Percentiles rank a stretch among this genome's conserved stretches.
phyloP scores from a whole-genome alignment of 2,113 vertebrate species.

The Ginglymostoma cirratum region DNA sequence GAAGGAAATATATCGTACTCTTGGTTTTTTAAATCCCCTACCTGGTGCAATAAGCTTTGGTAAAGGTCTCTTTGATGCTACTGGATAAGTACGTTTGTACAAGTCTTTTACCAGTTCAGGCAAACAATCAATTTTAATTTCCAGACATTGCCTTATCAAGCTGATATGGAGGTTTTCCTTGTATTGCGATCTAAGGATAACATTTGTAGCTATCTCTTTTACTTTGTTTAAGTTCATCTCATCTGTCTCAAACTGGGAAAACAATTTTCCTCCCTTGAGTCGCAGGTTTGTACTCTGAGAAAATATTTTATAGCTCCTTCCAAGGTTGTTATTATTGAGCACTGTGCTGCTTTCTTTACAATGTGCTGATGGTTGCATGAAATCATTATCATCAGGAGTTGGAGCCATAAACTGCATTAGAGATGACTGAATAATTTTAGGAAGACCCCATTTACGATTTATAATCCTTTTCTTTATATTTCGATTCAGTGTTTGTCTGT shows the following conservation, averaged over 20 bases:
- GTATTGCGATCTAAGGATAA: background rate
- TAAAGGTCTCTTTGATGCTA: background rate
- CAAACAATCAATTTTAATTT: conserved; percentile 17
- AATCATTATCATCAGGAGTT: background rate
- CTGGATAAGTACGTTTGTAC: background rate
- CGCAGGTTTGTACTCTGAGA: background rate
- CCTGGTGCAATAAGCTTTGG: background rate
- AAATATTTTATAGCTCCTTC: background rate
- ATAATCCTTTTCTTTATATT: conserved; percentile 32
- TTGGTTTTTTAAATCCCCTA: background rate
- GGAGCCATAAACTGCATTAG: conserved; percentile 19
- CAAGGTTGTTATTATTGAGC: background rate
- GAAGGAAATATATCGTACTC: background rate
- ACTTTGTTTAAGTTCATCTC: background rate
- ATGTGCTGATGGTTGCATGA: background rate
- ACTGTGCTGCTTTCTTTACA: background rate
- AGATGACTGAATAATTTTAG: background rate
- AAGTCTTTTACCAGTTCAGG: background rate
- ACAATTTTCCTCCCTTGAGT: conserved; percentile 1
- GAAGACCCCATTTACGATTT: conserved; percentile 14
- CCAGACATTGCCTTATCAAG: conserved; percentile 8
- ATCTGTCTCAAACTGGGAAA: background rate
- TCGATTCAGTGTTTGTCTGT: background rate
- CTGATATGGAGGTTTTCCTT: background rate
- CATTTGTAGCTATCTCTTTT: background rate